phyloP scores from a whole-genome alignment of 2,113 vertebrate genomes.

The Hipposideros armiger region DNA sequence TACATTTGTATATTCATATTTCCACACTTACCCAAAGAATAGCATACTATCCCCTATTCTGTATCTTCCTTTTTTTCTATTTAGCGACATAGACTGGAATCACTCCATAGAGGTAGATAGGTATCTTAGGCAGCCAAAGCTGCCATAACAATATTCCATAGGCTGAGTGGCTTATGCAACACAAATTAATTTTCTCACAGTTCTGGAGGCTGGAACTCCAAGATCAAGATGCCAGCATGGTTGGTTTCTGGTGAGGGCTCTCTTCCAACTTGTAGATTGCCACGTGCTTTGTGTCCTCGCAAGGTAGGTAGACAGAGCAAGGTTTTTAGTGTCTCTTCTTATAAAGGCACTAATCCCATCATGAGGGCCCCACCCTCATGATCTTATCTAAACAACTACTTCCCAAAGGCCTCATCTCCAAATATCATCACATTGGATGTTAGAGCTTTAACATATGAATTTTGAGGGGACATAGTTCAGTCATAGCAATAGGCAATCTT shows the following conservation, averaged over 20 bases:
- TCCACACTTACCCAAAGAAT: neutral
- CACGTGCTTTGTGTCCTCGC: neutral
- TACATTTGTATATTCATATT: neutral
- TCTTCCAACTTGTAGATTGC: neutral
- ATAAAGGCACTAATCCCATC: neutral
- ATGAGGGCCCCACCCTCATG: neutral
- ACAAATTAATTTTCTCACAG: conserved; percentile 8
- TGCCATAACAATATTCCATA: neutral
- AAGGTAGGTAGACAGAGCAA: neutral
- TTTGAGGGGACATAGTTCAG: neutral
- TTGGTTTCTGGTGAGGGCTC: neutral
- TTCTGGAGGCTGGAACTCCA: neutral
- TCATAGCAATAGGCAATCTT: neutral
- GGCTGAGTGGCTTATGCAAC: neutral
- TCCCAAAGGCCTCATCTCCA: neutral
- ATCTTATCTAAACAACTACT: neutral
- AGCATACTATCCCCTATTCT: neutral
- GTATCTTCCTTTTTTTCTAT: neutral
- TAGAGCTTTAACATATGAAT: neutral
- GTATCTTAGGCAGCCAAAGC: neutral
- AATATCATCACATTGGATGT: neutral
- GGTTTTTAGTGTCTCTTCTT: neutral
- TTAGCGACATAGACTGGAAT: neutral
- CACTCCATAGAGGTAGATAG: neutral
- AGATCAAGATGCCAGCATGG: neutral